Evolutionary conservation across 2,113 vertebrate genomes (phyloP), one percentile per base, ranked within the genome.

Genomic region (Tetrao urogallus): DNA sequence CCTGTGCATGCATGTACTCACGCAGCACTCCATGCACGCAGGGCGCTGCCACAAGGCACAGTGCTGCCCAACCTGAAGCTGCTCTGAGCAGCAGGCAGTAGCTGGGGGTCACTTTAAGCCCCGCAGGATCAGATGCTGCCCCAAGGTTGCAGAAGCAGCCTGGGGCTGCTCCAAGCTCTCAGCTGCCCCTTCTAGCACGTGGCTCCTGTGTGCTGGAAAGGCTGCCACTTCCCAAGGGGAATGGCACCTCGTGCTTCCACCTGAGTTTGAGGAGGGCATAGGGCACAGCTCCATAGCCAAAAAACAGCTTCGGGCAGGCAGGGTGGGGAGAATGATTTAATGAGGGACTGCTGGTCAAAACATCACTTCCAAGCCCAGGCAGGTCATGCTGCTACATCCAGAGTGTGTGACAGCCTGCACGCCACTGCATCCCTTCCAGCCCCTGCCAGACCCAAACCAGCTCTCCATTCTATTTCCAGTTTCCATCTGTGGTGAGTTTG

Each of bases 21-120:
- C 2, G 10, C 34, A 2, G 14, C 40, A 24, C 8, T 5, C 40
- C 0, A 4, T 13, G 4, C 63, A 20, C 6, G 8, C 54, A 25
- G 36, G 2, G 36, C 45, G 17, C 25, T 28, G 30, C 71, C 8
- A 13, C 38, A 30, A 30, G 16, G 16, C 54, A 30, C 14, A 30
- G 52, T 8, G 15, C 30, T 57, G 56, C 56, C 54, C 30, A 10
- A 30, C 30, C 57, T 32, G 56, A 20, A 18, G 32, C 54, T 32
- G 54, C 28, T 17, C 43, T 38, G 54, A n/a, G 61, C 10, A 10
- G 54, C 27, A 69, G 63, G 54, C 1, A 10, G 2, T 16, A 18
- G 47, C 0, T 60, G n/a, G 6, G 8, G 48, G 48, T 6, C 34
- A 54, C 40, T 82, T 14, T 7, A 30, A 42, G 67, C 57, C 34